Base-by-base conservation (phyloP, 2,113 vertebrate species). In the Chloropsis cyanopogon region DNA sequence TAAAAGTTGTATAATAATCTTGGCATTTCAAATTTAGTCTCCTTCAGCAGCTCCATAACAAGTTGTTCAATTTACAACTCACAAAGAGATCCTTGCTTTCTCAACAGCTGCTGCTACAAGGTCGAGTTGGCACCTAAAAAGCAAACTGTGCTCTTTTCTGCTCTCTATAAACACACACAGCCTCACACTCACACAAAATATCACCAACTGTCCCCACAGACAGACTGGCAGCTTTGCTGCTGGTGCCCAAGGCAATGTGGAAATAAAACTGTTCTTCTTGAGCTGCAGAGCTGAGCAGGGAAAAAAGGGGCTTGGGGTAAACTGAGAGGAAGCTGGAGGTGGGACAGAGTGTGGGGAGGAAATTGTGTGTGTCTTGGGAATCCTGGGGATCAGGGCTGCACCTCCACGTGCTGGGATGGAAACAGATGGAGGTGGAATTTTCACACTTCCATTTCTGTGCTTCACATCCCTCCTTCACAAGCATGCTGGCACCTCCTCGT, bases 1-100 rank as follows among this genome's bases (percentile, higher is more conserved):
- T 83, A 70, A 39, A 96, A 95, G 68, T 26, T 88, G 88, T 56
- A 41, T 83, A 92, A 95, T 88, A 90, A 96, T 94, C 52, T 83
- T 59, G 56, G 88, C 76, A 92, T 96, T 96, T 97, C 90, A 94
- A 93, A 94, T 96, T 96, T 93, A 97, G 95, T 90, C 96, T 92
- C 82, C 73, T 97, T 90, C 95, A 96, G 87, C 42, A 90, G 94
- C 88, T 96, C 92, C 52, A 42, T 77, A 91, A 94, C 78, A 88
- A 95, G 81, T 93, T 77, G 88, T 88, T 92, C 93, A 86, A 86
- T 96, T 95, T 60, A 77, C 96, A 90, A 50, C 94, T 94, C 85
- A 86, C 90, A 95, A 93, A 37, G 88, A 95, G 92, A 82, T 71
- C 47, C 75, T 93, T 68, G 88, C 90, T 83, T 73, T 75, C 64